These are phyloP conservation scores for Poecilobothrus nobilitatus DNA, from an alignment of 2,888 invertebrate genomes.

Conservation along the genomic window DNA sequence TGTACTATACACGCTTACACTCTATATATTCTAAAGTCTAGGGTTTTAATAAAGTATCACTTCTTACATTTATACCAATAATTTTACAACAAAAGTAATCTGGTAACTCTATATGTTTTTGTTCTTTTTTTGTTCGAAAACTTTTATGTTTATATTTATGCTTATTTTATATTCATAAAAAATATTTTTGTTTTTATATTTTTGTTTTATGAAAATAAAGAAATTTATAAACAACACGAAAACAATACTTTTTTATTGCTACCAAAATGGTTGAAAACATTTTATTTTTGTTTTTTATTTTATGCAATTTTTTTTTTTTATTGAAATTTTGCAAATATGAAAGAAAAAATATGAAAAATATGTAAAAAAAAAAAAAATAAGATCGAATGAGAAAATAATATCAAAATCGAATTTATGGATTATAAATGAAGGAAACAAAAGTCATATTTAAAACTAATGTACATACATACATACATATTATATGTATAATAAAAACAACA, in stretches of 20 bases:
- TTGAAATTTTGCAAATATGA: not conserved
- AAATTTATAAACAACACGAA: conserved; percentile 6
- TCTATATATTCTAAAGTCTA: no score
- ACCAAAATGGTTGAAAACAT: not conserved
- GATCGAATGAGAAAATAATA: not conserved
- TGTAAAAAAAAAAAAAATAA: not conserved
- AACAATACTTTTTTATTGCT: conserved; percentile 3
- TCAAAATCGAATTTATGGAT: not conserved
- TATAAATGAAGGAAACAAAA: not conserved
- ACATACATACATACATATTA: not conserved
- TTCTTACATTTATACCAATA: no score
- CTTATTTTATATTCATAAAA: conserved; percentile 1
- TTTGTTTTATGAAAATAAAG: not conserved
- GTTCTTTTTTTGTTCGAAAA: no score
- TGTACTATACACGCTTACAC: no score
- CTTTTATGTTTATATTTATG: not conserved
- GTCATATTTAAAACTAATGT: not conserved
- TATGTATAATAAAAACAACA: not conserved
- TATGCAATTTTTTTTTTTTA: no score
- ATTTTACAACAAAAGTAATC: no score
- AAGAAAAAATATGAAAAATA: not conserved
- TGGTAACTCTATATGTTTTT: no score
- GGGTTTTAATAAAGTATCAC: no score
- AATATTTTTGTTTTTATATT: not conserved
- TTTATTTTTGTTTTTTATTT: no score